Evolutionary conservation across 2,888 invertebrate species (phyloP).

Genomic region (Sinopyrophorus schimmeli): DNA sequence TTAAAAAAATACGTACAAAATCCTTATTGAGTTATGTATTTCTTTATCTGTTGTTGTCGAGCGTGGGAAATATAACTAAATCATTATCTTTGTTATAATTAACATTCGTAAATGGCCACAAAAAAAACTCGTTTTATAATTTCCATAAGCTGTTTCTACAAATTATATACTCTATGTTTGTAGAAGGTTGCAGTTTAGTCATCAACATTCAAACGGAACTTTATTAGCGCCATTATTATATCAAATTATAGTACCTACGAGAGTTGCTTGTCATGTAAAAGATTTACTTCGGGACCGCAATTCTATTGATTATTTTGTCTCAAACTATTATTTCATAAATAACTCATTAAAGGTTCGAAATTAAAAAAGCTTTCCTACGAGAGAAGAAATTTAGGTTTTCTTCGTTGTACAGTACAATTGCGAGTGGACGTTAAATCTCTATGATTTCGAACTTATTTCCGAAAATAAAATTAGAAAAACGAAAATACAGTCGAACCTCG

Average conservation of each 20-base stretch:
- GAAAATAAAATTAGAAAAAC: too few relatives aligned
- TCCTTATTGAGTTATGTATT: constrained; percentile 22
- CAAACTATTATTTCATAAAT: too few relatives aligned
- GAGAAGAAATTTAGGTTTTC: too few relatives aligned
- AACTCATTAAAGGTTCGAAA: too few relatives aligned
- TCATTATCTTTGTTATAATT: constrained; percentile 35
- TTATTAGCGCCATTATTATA: constrained; percentile 25
- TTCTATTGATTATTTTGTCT: too few relatives aligned
- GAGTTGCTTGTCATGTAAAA: constrained; percentile 18
- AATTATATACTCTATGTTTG: constrained; percentile 29
- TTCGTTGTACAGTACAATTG: too few relatives aligned
- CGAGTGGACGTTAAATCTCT: too few relatives aligned
- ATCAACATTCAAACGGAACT: constrained; percentile 25
- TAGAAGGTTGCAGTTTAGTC: constrained; percentile 21
- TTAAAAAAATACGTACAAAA: constrained; percentile 22
- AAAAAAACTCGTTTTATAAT: constrained; percentile 31
- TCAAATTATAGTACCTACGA: constrained; percentile 22
- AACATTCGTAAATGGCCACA: constrained; percentile 33
- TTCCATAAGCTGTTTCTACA: constrained; percentile 29
- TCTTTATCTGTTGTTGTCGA: constrained; percentile 29
- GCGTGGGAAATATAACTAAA: constrained; percentile 34
- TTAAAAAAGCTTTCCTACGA: too few relatives aligned
- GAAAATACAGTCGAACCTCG: too few relatives aligned
- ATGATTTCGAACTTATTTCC: too few relatives aligned
- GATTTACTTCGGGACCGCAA: too few relatives aligned